Conservation (phyloP, 2,888 invertebrate species). For the Eupithecia vulgata region DNA sequence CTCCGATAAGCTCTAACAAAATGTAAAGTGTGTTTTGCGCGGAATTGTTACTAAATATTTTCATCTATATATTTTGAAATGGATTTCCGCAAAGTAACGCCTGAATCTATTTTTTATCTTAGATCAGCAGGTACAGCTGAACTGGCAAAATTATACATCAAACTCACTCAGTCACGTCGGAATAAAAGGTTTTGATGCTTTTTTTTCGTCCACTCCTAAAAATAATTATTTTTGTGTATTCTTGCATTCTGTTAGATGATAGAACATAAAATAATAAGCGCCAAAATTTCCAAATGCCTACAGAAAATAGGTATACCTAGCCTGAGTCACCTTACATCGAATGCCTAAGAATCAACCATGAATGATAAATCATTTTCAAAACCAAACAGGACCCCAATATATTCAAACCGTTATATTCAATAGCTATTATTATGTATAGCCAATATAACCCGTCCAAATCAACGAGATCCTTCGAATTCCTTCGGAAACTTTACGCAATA, state of each 20-base stretch:
- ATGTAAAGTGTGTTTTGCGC: too few relatives aligned
- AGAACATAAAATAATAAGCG: neutral
- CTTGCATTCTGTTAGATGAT: neutral
- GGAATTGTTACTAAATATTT: too few relatives aligned
- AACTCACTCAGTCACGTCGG: too few relatives aligned
- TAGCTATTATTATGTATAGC: constrained; percentile 9
- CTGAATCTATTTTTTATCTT: too few relatives aligned
- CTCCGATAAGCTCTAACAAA: too few relatives aligned
- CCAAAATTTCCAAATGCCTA: neutral
- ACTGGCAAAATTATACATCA: too few relatives aligned
- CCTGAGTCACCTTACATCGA: neutral
- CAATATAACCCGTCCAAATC: constrained; percentile 7
- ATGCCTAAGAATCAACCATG: neutral
- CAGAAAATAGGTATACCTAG: neutral
- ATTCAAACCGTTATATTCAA: constrained; percentile 15
- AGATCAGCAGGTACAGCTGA: too few relatives aligned
- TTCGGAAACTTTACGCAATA: constrained; percentile 7
- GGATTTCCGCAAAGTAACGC: too few relatives aligned
- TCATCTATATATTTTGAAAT: too few relatives aligned
- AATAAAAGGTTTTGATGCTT: too few relatives aligned
- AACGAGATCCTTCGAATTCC: constrained; percentile 2
- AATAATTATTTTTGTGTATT: neutral
- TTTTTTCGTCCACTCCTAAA: neutral
- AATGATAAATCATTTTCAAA: neutral
- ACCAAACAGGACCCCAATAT: constrained; percentile 9